Conservation (phyloP, 92 coral and sea anemone species). For the Bergia puertoricense region DNA sequence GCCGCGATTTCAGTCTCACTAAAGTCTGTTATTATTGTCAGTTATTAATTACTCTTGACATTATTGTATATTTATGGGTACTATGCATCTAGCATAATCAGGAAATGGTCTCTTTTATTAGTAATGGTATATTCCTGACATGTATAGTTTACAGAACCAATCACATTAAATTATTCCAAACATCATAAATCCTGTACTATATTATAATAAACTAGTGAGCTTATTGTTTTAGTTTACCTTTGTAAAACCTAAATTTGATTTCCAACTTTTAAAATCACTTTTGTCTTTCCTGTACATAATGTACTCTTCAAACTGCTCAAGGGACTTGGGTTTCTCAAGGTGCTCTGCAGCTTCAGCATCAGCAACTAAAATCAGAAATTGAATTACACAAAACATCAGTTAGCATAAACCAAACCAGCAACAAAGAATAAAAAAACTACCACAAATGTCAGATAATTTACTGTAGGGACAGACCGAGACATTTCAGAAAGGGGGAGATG, state of each 20-base stretch:
- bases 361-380: conserved; percentile 54
- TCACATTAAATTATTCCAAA: background rate
- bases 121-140: no score
- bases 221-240: conserved; percentile 12
- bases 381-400: background rate
- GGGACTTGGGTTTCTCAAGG: conserved; percentile 55
- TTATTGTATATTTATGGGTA: no score
- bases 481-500: no score
- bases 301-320: conserved; percentile 59
- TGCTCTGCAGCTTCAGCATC: conserved; percentile 60
- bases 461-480: no score
- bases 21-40: no score
- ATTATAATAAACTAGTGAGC: background rate
- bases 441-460: no score
- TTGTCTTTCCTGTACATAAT: conserved; percentile 72
- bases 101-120: no score
- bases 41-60: no score
- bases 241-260: conserved; percentile 25
- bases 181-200: background rate
- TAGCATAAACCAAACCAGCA: background rate
- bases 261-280: conserved; percentile 70
- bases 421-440: no score
- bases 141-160: no score
- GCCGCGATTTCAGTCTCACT: no score
- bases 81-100: no score